phyloP scores from a whole-genome alignment of 2,797 vertebrate species.

The Trachurus trachurus region DNA sequence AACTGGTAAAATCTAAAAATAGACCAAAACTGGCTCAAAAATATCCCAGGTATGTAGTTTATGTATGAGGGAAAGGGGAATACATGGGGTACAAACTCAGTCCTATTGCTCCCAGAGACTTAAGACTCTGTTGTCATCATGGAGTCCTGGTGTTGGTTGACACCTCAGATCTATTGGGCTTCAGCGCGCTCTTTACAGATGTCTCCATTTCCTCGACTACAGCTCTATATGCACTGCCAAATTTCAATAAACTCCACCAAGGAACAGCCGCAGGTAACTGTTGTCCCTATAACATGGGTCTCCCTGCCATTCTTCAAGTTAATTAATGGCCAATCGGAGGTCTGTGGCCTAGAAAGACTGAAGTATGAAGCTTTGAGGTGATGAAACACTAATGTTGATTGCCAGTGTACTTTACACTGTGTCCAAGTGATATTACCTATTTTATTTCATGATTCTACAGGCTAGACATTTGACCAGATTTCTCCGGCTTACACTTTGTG shows the following conservation, averaged over 20 bases:
- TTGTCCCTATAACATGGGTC: slow-evolving; percentile 52
- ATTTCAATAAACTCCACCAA: slow-evolving; percentile 33
- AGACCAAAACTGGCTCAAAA: slow-evolving; percentile 4
- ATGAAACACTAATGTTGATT: slow-evolving; percentile 27
- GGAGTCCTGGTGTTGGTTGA: slow-evolving; percentile 59
- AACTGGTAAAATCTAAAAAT: slow-evolving; percentile 2
- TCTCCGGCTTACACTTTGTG: not conserved
- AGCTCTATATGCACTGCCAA: slow-evolving; percentile 30
- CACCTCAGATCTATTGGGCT: slow-evolving; percentile 59
- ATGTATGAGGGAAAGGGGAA: not conserved
- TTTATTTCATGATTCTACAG: slow-evolving; percentile 27
- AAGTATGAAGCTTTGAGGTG: slow-evolving; percentile 22
- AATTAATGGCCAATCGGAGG: slow-evolving; percentile 67
- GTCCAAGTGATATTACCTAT: slow-evolving; percentile 30
- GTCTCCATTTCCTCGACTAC: slow-evolving; percentile 49
- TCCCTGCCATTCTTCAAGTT: slow-evolving; percentile 64
- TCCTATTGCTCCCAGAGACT: slow-evolving; percentile 36
- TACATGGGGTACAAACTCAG: slow-evolving; percentile 30
- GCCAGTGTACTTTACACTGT: slow-evolving; percentile 3
- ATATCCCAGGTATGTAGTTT: slow-evolving; percentile 21
- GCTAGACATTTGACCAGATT: not conserved
- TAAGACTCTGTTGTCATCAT: slow-evolving; percentile 52
- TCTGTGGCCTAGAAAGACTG: slow-evolving; percentile 56
- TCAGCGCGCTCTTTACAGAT: slow-evolving; percentile 47
- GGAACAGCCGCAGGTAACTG: slow-evolving; percentile 47